phyloP scores from a whole-genome alignment of 1,140 invertebrate species.

The Drosophila jambulina region DNA sequence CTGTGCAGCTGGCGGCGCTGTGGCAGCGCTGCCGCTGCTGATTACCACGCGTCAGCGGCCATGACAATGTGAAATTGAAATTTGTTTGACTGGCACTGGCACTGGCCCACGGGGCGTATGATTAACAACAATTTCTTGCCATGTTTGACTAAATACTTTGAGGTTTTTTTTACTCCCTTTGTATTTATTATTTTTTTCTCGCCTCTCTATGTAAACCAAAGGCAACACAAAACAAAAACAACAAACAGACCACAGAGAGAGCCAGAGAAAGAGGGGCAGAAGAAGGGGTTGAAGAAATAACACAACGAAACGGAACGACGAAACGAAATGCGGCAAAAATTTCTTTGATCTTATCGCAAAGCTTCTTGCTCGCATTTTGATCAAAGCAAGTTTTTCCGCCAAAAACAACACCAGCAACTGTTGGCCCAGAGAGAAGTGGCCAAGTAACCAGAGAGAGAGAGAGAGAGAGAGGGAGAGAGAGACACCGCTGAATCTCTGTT shows the following conservation, averaged over 20 bases:
- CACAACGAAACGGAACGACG: constrained; percentile 58
- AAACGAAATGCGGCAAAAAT: constrained; percentile 82
- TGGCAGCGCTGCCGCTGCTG: constrained; percentile 39
- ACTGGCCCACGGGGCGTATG: constrained; percentile 69
- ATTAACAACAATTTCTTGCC: constrained; percentile 70
- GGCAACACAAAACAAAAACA: constrained; percentile 41
- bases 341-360: constrained; percentile 85
- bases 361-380: constrained; percentile 85
- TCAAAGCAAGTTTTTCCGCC: constrained; percentile 85
- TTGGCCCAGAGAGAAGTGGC: constrained; percentile 20
- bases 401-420: constrained; percentile 67
- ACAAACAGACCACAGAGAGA: constrained; percentile 19
- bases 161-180: constrained; percentile 15
- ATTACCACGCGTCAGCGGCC: constrained; percentile 75
- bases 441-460: neutral
- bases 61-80: constrained; percentile 76
- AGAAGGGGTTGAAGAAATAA: constrained; percentile 29
- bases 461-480: constrained; percentile 2
- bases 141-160: constrained; percentile 75
- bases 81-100: constrained; percentile 57
- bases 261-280: constrained; percentile 8
- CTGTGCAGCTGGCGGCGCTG: constrained; percentile 1
- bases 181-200: constrained; percentile 9
- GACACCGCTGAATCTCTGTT: constrained; percentile 10
- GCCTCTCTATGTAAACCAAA: constrained; percentile 34